These are phyloP conservation scores for Chunga burmeisteri DNA, from an alignment of 2,113 vertebrate species.

Conservation along the genomic window DNA sequence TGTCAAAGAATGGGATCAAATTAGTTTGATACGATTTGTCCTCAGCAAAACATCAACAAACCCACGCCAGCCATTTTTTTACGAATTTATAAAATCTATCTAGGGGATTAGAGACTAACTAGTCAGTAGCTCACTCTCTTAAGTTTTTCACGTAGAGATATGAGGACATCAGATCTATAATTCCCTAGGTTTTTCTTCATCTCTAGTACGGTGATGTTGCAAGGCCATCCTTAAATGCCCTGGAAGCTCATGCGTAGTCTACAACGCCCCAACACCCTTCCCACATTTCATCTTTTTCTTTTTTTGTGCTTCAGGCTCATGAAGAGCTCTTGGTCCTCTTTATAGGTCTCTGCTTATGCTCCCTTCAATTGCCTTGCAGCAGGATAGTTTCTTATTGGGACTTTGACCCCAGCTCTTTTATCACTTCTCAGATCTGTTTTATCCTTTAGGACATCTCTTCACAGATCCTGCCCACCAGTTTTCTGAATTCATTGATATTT, in stretches of 20 bases:
- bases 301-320: not conserved
- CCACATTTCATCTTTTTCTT: accelerated
- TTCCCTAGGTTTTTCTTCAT: not conserved
- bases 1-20: conserved; percentile 30
- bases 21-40: not conserved
- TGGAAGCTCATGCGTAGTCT: not conserved
- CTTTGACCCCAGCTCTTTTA: not conserved
- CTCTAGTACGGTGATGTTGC: not conserved
- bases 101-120: not conserved
- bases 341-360: not conserved
- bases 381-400: not conserved
- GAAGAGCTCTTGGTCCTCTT: not conserved
- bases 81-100: not conserved
- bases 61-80: not conserved
- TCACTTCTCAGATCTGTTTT: not conserved
- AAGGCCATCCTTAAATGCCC: not conserved
- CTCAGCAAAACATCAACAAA: conserved; percentile 14
- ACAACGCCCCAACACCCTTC: not conserved
- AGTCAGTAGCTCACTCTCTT: not conserved
- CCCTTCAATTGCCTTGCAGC: not conserved
- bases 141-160: not conserved
- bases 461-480: not conserved
- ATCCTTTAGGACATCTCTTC: not conserved
- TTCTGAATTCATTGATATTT: not conserved
- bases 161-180: not conserved